phyloP scores from a whole-genome alignment of 2,888 invertebrate genomes.

The Leptinotarsa peninsularis region DNA sequence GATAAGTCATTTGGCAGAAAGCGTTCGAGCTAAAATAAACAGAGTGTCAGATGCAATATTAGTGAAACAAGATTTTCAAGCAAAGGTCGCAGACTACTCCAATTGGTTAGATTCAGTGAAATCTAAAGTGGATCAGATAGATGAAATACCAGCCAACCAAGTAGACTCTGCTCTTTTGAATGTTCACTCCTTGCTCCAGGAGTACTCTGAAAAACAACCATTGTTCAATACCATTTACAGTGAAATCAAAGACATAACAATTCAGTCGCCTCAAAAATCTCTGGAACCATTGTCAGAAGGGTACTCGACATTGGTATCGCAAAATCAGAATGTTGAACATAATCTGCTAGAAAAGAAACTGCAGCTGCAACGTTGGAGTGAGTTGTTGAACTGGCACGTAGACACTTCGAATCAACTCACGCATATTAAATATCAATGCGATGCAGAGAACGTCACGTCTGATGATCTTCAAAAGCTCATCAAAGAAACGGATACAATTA shows the following conservation, averaged over 20 bases:
- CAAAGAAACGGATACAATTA: conserved; percentile 77
- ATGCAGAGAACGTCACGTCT: conserved; percentile 78
- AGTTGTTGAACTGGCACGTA: conserved; percentile 83
- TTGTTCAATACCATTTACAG: conserved; percentile 82
- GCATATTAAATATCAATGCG: conserved; percentile 84
- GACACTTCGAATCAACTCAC: conserved; percentile 83
- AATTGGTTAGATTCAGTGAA: conserved; percentile 84
- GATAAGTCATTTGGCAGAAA: conserved; percentile 81
- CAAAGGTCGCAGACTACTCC: conserved; percentile 81
- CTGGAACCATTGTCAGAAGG: conserved; percentile 78
- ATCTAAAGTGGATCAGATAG: conserved; percentile 79
- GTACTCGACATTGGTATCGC: conserved; percentile 80
- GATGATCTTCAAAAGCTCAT: conserved; percentile 78
- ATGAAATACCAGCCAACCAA: conserved; percentile 84
- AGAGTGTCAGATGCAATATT: conserved; percentile 85
- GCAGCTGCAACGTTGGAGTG: conserved; percentile 84
- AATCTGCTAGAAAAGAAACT: conserved; percentile 80
- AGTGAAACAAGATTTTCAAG: conserved; percentile 85
- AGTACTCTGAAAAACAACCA: conserved; percentile 86
- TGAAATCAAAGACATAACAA: conserved; percentile 83
- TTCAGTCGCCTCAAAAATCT: conserved; percentile 80
- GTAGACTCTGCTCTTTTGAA: conserved; percentile 83
- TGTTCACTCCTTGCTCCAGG: conserved; percentile 84
- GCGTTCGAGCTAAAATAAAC: conserved; percentile 81
- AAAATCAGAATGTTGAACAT: conserved; percentile 82